A percentile compares a stretch with the other conserved stretches of the same genome.
Conservation (phyloP, 2,113 vertebrate species). For the Cyanoramphus novaezelandiae region DNA sequence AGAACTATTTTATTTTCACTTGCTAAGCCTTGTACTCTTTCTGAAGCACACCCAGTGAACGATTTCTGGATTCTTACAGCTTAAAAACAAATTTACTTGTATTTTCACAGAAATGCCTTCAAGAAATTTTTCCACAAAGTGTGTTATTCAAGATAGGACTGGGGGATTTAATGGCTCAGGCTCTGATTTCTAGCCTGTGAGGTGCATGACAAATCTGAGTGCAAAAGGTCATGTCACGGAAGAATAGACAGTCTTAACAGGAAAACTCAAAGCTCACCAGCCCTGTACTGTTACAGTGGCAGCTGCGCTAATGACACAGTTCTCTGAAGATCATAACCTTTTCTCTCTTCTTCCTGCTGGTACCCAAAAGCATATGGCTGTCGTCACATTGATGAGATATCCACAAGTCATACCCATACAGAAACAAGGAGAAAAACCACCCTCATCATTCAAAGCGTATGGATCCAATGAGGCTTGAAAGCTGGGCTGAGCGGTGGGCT, state of each 20-base stretch:
- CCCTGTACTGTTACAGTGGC: neutral
- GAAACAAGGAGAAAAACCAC: neutral
- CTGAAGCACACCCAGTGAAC: neutral
- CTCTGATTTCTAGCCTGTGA: neutral
- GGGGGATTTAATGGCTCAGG: neutral
- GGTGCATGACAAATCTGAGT: neutral
- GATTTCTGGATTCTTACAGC: neutral
- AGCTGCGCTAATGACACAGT: neutral
- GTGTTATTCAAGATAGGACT: neutral
- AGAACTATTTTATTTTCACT: constrained; percentile 22
- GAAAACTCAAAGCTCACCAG: neutral
- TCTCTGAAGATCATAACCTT: neutral
- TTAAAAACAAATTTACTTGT: neutral
- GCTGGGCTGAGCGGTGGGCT: neutral
- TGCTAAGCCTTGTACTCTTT: constrained; percentile 8
- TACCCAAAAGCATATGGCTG: neutral
- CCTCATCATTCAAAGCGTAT: neutral
- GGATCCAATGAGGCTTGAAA: neutral
- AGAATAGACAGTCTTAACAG: neutral
- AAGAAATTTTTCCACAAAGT: neutral
- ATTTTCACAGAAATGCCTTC: neutral
- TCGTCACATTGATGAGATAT: neutral
- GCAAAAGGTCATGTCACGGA: neutral
- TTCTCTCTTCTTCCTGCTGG: neutral
- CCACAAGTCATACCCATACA: neutral